Evolutionary conservation across 2,113 vertebrate genomes (phyloP), one percentile per base, ranked within the genome.

Genomic region (Datnioides undecimradiatus): DNA sequence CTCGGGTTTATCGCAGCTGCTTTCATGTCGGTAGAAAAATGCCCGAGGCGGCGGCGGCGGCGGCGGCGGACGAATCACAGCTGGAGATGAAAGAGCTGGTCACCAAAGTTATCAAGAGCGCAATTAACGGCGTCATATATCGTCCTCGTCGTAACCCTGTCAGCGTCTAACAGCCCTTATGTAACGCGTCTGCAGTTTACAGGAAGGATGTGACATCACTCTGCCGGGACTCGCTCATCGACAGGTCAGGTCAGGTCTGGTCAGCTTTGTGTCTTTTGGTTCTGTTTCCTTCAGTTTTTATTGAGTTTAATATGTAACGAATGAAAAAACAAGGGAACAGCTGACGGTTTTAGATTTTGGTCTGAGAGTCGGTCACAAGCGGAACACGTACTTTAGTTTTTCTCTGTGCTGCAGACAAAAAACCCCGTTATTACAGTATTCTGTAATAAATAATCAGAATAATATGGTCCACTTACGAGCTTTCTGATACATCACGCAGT

Each of bases 161-260:
- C 74, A 77, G 57, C 55, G 5, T 76, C 64, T 78, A 49, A 88
- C 71, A 68, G 29, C 33, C 76, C 29, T 88, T 86, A 69, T 33
- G 54, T 79, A 85, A 90, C 66, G 52, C 25, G 33, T 57, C 29
- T 36, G 36, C 72, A 62, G 19, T 57, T 75, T 12, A 59, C 65
- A 51, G 49, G 58, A 69, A 76, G 45, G 12, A 84, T 14, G 60
- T 85, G 74, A 69, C 33, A 12, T 23, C 43, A 33, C 23, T 27
- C 11, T 1, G 19, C 34, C 23, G 52, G 38, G 29, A 8, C 9
- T 40, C 23, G 11, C 11, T 29, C 31, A 10, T 29, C 4, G 19
- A 34, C 19, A 40, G 19, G 7, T 48, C 33, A 38, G 55, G 31
- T 62, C 57, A 68, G 29, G 52, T 66, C 45, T 29, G 12, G 43